A percentile compares a stretch with the other conserved stretches of the same genome.
These are phyloP conservation scores for Teleogryllus occipitalis DNA, from an alignment of 1,140 invertebrate species.

Conservation along the genomic window DNA sequence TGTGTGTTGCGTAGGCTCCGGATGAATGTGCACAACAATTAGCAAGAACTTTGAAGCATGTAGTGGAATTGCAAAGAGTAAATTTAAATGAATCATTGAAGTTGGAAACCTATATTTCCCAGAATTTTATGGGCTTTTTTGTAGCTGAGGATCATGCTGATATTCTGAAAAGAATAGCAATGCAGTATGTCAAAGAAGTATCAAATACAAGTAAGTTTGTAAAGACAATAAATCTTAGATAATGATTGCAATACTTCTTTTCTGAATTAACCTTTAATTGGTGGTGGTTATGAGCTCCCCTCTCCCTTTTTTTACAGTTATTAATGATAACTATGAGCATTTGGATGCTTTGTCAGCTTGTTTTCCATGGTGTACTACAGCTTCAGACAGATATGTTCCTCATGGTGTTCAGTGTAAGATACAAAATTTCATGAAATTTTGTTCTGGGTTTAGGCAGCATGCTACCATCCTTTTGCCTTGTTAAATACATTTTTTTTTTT, in stretches of 20 bases:
- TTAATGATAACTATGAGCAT: slow-evolving; percentile 56
- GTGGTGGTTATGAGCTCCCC: not conserved
- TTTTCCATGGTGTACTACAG: slow-evolving; percentile 57
- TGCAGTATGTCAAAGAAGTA: slow-evolving; percentile 68
- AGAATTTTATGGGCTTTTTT: slow-evolving; percentile 82
- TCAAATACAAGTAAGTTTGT: slow-evolving; percentile 56
- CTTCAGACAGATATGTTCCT: slow-evolving; percentile 36
- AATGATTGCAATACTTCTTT: not conserved
- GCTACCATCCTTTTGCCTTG: not conserved
- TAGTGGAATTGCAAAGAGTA: slow-evolving; percentile 53
- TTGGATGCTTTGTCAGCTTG: slow-evolving; percentile 58
- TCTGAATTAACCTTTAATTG: not conserved
- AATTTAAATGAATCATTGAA: slow-evolving; percentile 49
- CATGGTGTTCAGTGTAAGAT: slow-evolving; percentile 39
- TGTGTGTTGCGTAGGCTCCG: slow-evolving; percentile 47
- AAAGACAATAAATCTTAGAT: slow-evolving; percentile 14
- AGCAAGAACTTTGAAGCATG: slow-evolving; percentile 52
- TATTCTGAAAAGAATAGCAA: slow-evolving; percentile 62
- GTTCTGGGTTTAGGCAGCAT: not conserved
- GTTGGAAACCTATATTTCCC: slow-evolving; percentile 71
- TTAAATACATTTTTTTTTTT: not conserved
- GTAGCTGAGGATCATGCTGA: slow-evolving; percentile 67
- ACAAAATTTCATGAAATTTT: not conserved
- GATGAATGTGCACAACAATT: slow-evolving; percentile 60
- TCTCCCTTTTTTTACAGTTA: slow-evolving; percentile 33